Conservation (phyloP, 1,140 invertebrate species). For the Coptotermes formosanus region DNA sequence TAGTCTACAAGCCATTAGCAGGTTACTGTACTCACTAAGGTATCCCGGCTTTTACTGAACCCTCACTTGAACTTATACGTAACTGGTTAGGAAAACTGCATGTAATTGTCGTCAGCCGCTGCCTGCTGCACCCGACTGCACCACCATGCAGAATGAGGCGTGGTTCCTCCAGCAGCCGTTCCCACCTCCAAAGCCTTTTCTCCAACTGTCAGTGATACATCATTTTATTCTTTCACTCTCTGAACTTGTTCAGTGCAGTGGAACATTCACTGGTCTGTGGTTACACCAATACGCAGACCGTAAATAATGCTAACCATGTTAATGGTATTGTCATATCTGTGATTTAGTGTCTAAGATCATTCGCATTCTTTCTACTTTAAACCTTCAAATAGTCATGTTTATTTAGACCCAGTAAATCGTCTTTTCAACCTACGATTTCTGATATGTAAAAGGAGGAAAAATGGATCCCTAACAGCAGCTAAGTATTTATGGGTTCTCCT, state of each 20-base stretch:
- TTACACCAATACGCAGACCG: neutral
- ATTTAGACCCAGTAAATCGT: neutral
- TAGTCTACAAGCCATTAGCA: no score
- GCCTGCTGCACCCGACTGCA: no score
- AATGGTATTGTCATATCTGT: neutral
- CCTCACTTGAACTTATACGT: no score
- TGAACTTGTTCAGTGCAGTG: neutral
- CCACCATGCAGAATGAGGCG: no score
- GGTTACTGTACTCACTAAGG: no score
- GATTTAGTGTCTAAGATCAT: neutral
- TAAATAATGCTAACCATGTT: neutral
- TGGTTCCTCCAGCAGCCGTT: no score
- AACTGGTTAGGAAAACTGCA: no score
- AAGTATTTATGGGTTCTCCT: neutral
- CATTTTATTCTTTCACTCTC: neutral
- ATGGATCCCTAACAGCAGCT: no score
- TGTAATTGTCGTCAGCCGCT: no score
- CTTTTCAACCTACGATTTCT: neutral
- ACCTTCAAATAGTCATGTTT: neutral
- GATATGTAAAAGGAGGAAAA: no score
- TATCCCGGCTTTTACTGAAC: no score
- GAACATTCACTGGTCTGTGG: neutral
- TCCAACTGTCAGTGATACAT: constrained; percentile 2
- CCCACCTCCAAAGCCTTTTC: neutral
- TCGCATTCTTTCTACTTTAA: neutral